Conservation (phyloP, 2,113 vertebrate genomes). For the Mesitornis unicolor region DNA sequence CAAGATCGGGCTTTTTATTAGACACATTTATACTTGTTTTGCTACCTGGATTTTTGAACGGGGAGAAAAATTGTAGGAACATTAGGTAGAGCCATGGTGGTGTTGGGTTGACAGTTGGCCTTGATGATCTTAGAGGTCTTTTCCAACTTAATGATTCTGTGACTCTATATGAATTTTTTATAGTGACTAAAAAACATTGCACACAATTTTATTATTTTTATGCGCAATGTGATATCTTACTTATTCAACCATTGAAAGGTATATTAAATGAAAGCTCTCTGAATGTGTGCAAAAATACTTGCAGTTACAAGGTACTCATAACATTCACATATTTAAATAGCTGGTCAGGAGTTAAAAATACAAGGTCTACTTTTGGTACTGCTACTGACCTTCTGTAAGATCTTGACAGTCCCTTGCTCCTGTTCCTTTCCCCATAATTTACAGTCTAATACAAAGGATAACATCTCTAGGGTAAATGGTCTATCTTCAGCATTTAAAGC, state of each 20-base stretch:
- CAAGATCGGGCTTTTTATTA: neutral
- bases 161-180: no score
- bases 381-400: neutral
- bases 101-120: no score
- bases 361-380: neutral
- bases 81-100: neutral
- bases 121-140: no score
- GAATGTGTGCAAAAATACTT: neutral
- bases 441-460: neutral
- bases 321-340: neutral
- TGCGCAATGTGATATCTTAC: neutral
- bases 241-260: neutral
- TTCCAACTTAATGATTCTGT: no score
- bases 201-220: neutral
- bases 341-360: neutral
- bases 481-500: neutral
- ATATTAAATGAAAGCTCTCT: neutral
- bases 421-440: neutral
- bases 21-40: neutral
- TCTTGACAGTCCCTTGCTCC: neutral
- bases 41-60: neutral
- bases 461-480: neutral
- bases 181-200: neutral
- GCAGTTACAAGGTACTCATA: neutral
- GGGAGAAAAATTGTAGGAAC: neutral